Base-by-base conservation (phyloP, 1,140 invertebrate genomes). In the Trachymyrmex cornetzi region DNA sequence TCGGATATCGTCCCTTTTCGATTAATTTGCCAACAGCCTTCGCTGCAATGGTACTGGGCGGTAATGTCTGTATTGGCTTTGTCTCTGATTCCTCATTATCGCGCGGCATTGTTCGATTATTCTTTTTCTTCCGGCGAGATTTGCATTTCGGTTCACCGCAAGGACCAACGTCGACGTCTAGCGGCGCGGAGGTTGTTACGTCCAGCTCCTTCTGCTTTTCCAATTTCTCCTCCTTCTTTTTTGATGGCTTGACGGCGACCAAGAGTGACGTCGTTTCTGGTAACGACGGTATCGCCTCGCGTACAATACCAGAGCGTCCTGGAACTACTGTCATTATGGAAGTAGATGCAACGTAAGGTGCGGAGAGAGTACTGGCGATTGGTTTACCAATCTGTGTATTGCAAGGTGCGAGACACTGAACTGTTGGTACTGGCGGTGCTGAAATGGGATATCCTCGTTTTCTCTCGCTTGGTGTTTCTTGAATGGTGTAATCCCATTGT, bases 131-230 rank as follows among this genome's bases (percentile, higher is more conserved):
- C 2, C 80, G 87, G 48, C 90, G 91, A 2, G 94, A 93, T 85
- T 91, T 94, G 71, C 94, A 94, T 50, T 75, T 91, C 2, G 92
- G 81, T 19, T 94, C 89, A 11, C 92, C 92, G 79, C 94, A 94
- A 48, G 93, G 94, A 64, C 93, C 90, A 24, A 71, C 16, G 9
- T 90, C 90, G 22, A 63, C 22, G 6, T 89, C 88, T 55, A 9
- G n/a, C 6, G 59, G 24, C 16, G 1, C 63, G 4, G 59, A 5
- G 9, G 30, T 19, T 12, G 75, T 22, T 11, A 72, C 9, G 7
- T 74, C 80, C 2, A 50, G 0, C 2, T 89, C 80, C 14, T 89
- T 85, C 57, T 59, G 59, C n/a, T 87, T 93, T 48, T 86, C 90
- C 50, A 16, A 9, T 14, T 77, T 93, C 63, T 87, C 93, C 14